These are phyloP conservation scores for Parambassis ranga DNA, from an alignment of 2,797 vertebrate genomes.

Conservation along the genomic window DNA sequence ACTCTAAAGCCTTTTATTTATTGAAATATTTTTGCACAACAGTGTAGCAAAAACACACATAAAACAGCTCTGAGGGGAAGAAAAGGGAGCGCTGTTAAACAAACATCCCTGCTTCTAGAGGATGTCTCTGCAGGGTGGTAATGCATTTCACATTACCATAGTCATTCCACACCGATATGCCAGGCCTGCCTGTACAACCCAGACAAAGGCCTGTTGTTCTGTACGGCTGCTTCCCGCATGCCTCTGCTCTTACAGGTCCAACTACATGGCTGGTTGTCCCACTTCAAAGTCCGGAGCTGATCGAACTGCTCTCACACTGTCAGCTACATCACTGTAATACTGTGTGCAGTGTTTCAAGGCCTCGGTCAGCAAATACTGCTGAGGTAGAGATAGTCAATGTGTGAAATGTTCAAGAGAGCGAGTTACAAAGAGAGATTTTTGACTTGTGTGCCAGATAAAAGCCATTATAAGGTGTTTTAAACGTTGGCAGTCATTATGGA, in stretches of 20 bases:
- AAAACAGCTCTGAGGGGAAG: too few relatives aligned
- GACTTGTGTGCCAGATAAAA: not conserved
- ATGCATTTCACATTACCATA: slow-evolving; percentile 60
- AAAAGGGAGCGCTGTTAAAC: slow-evolving; percentile 63
- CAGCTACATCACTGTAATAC: slow-evolving; percentile 14
- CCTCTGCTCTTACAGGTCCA: slow-evolving; percentile 46
- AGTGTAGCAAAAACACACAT: not conserved
- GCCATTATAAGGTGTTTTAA: not conserved
- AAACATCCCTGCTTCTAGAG: slow-evolving; percentile 66
- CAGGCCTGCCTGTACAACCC: slow-evolving; percentile 46
- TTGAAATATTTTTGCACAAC: not conserved
- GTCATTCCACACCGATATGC: slow-evolving; percentile 73
- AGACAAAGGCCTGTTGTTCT: slow-evolving; percentile 78
- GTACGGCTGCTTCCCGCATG: slow-evolving; percentile 54
- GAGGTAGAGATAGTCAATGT: not conserved
- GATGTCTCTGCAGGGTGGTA: slow-evolving; percentile 59
- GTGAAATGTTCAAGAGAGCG: not conserved
- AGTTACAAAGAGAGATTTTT: not conserved
- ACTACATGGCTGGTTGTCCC: slow-evolving; percentile 8
- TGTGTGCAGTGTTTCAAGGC: not conserved
- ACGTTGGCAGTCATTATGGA: not conserved
- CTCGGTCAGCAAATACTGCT: not conserved
- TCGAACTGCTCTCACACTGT: slow-evolving; percentile 3
- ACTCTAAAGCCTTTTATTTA: not conserved
- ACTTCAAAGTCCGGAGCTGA: slow-evolving; percentile 19